A percentile compares a stretch with the other conserved stretches of the same genome.
Evolutionary conservation across 1,140 invertebrate species (phyloP).

Genomic region (Holotrichia oblita): DNA sequence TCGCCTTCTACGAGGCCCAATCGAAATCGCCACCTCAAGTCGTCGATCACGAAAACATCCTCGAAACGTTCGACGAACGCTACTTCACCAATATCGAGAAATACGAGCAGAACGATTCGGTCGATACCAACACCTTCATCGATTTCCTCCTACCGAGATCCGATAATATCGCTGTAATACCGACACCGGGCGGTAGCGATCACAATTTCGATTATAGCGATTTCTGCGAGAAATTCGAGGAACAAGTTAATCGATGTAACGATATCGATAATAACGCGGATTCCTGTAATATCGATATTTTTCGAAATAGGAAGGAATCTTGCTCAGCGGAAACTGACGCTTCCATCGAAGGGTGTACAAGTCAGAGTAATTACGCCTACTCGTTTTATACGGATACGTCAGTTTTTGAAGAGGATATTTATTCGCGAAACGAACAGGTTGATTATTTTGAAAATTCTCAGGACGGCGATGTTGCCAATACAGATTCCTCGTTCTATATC

Average conservation of each 20-base stretch:
- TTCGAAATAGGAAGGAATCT: neutral
- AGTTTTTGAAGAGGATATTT: neutral
- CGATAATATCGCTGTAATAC: neutral
- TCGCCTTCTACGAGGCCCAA: constrained; percentile 59
- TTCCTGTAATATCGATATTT: neutral
- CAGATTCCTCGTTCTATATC: neutral
- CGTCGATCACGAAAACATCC: constrained; percentile 29
- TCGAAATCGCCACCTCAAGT: constrained; percentile 27
- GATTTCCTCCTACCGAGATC: constrained; percentile 48
- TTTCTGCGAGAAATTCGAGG: constrained; percentile 49
- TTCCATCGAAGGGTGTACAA: neutral
- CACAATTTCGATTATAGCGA: constrained; percentile 56
- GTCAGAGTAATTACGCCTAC: constrained; percentile 18
- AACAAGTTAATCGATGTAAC: constrained; percentile 32
- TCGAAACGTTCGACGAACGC: constrained; percentile 51
- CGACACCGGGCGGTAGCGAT: constrained; percentile 45
- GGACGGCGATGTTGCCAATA: neutral
- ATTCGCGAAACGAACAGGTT: neutral
- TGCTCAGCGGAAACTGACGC: neutral
- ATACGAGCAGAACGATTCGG: constrained; percentile 43
- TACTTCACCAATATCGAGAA: constrained; percentile 44
- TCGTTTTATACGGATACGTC: constrained; percentile 4
- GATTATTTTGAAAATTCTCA: neutral
- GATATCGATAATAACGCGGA: neutral
- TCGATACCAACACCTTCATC: constrained; percentile 8